Conservation (phyloP, 2,113 vertebrate genomes). For the Okapia johnstoni region DNA sequence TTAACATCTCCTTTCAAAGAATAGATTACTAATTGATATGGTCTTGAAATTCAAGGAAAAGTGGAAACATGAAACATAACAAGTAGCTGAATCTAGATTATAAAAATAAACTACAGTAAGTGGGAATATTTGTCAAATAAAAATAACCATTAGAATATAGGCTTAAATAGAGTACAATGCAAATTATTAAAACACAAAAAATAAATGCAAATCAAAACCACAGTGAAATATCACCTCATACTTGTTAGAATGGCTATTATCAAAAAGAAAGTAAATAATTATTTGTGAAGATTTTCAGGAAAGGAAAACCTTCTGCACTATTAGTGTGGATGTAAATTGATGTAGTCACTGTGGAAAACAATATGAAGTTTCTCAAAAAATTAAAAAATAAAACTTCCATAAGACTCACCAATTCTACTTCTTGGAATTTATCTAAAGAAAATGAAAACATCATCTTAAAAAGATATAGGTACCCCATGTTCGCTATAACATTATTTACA, state of each 20-base stretch:
- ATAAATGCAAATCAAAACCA: not conserved
- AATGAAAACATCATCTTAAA: not conserved
- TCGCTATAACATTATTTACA: not conserved
- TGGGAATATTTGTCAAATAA: not conserved
- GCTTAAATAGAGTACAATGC: not conserved
- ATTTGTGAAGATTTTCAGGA: not conserved
- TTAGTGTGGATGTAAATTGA: not conserved
- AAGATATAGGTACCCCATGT: not conserved
- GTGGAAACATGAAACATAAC: too few relatives aligned
- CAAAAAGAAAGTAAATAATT: not conserved
- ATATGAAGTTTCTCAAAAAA: not conserved
- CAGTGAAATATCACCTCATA: not conserved
- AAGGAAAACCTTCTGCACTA: not conserved
- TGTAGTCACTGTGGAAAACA: not conserved
- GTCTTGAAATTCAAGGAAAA: not conserved
- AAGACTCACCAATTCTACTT: not conserved
- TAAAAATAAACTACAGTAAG: not conserved
- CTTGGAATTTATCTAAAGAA: not conserved
- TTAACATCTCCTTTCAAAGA: not conserved
- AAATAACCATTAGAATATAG: not conserved
- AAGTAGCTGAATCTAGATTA: not conserved
- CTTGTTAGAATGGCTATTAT: not conserved
- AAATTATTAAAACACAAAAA: not conserved
- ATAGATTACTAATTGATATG: not conserved
- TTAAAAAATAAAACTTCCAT: not conserved